Conservation (phyloP, 1,140 invertebrate species). For the Penaeus chinensis region DNA sequence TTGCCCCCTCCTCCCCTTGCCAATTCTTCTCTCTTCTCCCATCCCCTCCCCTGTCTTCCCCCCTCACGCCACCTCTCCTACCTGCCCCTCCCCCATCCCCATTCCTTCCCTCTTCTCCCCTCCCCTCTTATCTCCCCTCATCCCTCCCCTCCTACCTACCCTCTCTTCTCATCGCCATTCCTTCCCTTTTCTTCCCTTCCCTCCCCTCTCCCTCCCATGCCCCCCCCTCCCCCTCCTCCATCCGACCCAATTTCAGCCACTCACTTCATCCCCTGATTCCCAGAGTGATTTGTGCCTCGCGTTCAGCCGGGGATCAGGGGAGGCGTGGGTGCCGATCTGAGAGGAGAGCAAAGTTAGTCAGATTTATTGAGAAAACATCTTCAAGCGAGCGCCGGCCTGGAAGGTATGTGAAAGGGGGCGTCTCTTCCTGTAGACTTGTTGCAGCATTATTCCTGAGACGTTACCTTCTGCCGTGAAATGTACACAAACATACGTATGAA, state of each 20-base stretch:
- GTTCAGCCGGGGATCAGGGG: not conserved
- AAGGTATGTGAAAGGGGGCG: not conserved
- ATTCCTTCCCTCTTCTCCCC: too few relatives aligned
- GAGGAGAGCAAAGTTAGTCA: slow-evolving; percentile 7
- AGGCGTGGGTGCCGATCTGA: not conserved
- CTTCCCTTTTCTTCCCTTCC: not conserved
- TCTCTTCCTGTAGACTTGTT: not conserved
- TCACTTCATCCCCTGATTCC: not conserved
- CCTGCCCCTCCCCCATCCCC: too few relatives aligned
- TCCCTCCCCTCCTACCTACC: too few relatives aligned
- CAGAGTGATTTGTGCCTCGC: slow-evolving; percentile 18
- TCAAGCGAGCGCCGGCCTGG: not conserved
- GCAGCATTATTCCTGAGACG: too few relatives aligned
- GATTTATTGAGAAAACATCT: slow-evolving; percentile 19
- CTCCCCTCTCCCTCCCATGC: not conserved
- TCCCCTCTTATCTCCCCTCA: too few relatives aligned
- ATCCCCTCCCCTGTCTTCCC: too few relatives aligned
- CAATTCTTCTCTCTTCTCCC: too few relatives aligned
- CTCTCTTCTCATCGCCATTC: too few relatives aligned
- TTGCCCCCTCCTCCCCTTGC: too few relatives aligned
- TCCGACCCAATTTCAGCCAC: not conserved
- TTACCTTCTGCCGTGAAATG: too few relatives aligned
- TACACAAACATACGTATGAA: too few relatives aligned
- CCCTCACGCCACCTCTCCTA: too few relatives aligned
- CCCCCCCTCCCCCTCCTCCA: not conserved